Conservation (phyloP, 1,140 invertebrate species). For the Pinna nobilis region DNA sequence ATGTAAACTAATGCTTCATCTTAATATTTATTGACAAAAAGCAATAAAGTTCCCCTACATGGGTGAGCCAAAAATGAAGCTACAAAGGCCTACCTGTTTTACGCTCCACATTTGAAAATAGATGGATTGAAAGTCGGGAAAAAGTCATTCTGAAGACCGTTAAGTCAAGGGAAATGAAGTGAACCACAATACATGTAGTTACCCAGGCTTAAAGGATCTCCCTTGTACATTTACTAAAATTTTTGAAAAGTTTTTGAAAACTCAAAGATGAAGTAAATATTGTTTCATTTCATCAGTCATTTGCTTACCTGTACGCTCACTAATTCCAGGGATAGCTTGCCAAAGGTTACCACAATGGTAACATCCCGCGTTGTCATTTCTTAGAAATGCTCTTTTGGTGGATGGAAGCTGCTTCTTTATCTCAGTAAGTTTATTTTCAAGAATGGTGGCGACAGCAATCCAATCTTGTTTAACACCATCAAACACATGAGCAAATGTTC, state of each 20-base stretch:
- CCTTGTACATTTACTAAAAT: background rate
- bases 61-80: background rate
- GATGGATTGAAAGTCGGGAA: background rate
- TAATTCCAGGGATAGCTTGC: conserved; percentile 7
- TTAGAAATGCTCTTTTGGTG: background rate
- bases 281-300: too few species aligned
- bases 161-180: background rate
- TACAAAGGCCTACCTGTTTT: background rate
- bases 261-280: too few species aligned
- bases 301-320: conserved; percentile 11
- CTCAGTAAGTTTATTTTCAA: too few species aligned
- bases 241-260: background rate
- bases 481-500: conserved; percentile 1
- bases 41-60: too few species aligned
- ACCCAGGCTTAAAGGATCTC: background rate
- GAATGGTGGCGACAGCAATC: conserved; percentile 3
- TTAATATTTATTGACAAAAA: too few species aligned
- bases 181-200: background rate
- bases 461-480: conserved; percentile 9
- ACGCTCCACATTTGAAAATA: background rate
- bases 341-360: conserved; percentile 9
- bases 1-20: background rate
- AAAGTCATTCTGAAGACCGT: background rate
- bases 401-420: background rate
- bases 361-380: conserved; percentile 11